These are phyloP conservation scores for Alectura lathami DNA, from an alignment of 2,113 vertebrate species.

Conservation along the genomic window DNA sequence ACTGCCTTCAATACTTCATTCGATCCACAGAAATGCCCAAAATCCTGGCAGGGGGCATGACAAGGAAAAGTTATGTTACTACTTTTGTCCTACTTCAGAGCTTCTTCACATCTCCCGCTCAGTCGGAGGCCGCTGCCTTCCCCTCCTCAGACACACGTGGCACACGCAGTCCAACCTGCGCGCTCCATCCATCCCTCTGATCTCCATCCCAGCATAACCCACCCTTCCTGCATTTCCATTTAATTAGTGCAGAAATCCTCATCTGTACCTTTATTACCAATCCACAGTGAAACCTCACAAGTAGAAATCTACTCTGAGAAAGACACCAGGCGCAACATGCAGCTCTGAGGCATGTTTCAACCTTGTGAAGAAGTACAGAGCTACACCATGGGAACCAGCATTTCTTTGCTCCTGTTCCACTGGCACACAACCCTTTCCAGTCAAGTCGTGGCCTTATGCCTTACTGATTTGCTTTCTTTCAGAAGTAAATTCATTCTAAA, in stretches of 20 bases:
- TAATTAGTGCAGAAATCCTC: background rate
- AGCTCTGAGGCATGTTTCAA: background rate
- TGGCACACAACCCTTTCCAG: background rate
- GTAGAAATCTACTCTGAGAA: background rate
- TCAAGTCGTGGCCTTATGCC: background rate
- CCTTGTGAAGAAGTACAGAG: background rate
- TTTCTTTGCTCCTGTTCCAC: background rate
- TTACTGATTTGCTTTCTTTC: background rate
- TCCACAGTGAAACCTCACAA: background rate
- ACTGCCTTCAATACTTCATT: background rate
- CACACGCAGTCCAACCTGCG: background rate
- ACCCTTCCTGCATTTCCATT: background rate
- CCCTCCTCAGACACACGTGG: background rate
- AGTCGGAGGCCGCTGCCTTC: background rate
- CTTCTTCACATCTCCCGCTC: background rate
- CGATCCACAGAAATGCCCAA: background rate
- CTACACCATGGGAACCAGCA: background rate
- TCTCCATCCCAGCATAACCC: background rate
- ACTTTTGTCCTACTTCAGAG: background rate
- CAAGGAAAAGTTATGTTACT: background rate
- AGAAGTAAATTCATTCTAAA: background rate
- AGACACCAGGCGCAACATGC: background rate
- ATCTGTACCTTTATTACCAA: background rate
- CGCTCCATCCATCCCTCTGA: background rate
- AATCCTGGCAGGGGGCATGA: accelerated